Evolutionary conservation across 2,797 vertebrate species (phyloP), one percentile per base, ranked within the genome.

Genomic region (Acanthornis magna): DNA sequence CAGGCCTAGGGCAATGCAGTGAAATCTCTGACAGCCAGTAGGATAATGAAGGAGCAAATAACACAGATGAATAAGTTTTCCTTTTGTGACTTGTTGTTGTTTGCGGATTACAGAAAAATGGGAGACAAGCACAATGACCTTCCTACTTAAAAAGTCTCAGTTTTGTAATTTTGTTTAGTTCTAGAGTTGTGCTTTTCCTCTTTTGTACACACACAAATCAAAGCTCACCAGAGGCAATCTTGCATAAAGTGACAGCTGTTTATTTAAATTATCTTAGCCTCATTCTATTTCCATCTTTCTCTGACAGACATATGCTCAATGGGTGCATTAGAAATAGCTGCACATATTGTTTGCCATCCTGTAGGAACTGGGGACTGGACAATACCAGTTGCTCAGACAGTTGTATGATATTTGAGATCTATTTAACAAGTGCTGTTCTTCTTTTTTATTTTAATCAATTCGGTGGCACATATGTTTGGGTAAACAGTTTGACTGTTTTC

Each of bases 211-310:
- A 50, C 61, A 95, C 91, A 96, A 95, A 97, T 97, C 96, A 95
- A 96, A 96, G 89, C 91, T 98, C 96, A 97, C 93, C 96, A 88
- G 93, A 96, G 95, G 95, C 95, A 96, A 88, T 89, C 93, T 91
- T 95, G 96, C 95, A 97, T 96, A 92, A 96, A 97, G 95, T 97
- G 95, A 96, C 95, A 97, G 95, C 95, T 98, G 96, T 97, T 97
- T 97, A 95, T 97, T 97, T 97, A 97, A 97, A 97, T 97, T 96
- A 96, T 84, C 85, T 61, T 45, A 95, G 77, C 88, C 80, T 95
- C 90, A 27, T 84, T 97, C 93, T 96, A 80, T 96, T 96, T 95
- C 71, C 89, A 47, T 96, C 93, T 97, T 87, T 91, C 90, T 86
- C 83, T 97, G 96, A 96, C 91, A 97, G 97, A 96, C 96, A 95